Base-by-base conservation (phyloP, 2,797 vertebrate species). In the Paramormyrops hopkinsi region DNA sequence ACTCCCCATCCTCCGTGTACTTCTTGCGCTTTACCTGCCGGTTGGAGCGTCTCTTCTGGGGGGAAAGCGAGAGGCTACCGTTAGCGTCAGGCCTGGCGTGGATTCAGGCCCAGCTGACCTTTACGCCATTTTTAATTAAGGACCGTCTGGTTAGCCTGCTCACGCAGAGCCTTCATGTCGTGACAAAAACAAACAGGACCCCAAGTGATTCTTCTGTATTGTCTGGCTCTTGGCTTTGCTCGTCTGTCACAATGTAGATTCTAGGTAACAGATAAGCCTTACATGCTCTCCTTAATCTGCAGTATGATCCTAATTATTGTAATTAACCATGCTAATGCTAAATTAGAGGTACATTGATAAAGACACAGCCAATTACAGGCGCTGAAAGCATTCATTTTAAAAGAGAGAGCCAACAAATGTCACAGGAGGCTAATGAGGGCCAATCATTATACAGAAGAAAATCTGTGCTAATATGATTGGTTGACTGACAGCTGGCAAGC, bases 11-110 rank as follows among this genome's bases (percentile, higher is more conserved):
- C 93, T 99, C 98, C 1, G 96, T 95, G 0, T 99, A 99, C 90
- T 98, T 98, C 96, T 99, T 99, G 88, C 97, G 97, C 95, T 99
- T 99, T 92, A 99, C 95, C 94, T 99, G 98, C 8, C 99, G 96
- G 95, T 98, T 99, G 25, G 99, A 99, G 91, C 99, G 96, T 92
- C 99, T 97, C 94, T 99, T 99, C 99, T 99, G 59, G 22, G 90
- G n/a, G 94, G 88, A 17, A 50, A 48, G n/a, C 3, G 22, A 69
- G n/a, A 25, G 48, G 56, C 3, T n/a, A 7, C 76, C 14, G 22
- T 65, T 14, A 88, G n/a, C 22, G 0, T 46, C 41, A 11, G 11
- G 59, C 33, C 29, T 25, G 33, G 86, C 54, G 4, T 1, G 1
- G 29, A 19, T 44, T 59, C 46, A 29, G 48, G 51, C 12, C 50